phyloP scores from a whole-genome alignment of 2,888 invertebrate species.

The Steinernema scapterisci region DNA sequence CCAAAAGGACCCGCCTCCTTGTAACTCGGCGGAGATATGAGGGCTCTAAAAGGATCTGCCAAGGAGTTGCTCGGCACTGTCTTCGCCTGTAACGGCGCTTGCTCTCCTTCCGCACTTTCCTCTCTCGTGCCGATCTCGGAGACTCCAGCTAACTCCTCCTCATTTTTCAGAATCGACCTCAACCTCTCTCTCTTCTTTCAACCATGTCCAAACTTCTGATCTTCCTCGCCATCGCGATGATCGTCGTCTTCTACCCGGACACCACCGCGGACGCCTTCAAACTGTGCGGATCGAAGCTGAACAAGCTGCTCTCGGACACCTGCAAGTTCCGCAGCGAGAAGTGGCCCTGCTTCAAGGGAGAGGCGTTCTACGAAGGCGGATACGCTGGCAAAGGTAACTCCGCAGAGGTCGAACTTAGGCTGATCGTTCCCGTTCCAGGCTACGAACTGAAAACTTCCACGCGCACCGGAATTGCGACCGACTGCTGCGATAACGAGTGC shows the following conservation, averaged over 20 bases:
- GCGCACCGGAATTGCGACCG: neutral
- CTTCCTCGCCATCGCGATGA: neutral
- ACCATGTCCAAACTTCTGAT: slow-evolving; percentile 6
- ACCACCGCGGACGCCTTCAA: neutral
- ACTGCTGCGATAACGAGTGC: slow-evolving; percentile 15
- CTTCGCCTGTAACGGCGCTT: slow-evolving; percentile 6
- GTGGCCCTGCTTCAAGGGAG: slow-evolving; percentile 27
- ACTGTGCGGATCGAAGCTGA: neutral
- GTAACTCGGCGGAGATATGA: slow-evolving; percentile 12
- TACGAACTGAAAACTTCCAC: neutral
- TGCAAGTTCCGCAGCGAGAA: slow-evolving; percentile 15
- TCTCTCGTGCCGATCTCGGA: neutral
- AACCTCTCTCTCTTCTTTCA: neutral
- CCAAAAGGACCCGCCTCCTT: neutral
- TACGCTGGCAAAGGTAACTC: slow-evolving; percentile 8
- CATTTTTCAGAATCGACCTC: neutral
- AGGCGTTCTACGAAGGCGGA: slow-evolving; percentile 1
- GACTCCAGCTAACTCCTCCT: neutral
- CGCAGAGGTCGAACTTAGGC: no score
- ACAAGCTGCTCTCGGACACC: neutral
- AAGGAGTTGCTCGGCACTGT: neutral
- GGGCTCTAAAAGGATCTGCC: slow-evolving; percentile 18
- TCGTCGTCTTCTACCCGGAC: neutral
- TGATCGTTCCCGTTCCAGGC: neutral
- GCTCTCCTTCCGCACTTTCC: neutral